phyloP scores from a whole-genome alignment of 1,140 invertebrate genomes.

The Cherax destructor region DNA sequence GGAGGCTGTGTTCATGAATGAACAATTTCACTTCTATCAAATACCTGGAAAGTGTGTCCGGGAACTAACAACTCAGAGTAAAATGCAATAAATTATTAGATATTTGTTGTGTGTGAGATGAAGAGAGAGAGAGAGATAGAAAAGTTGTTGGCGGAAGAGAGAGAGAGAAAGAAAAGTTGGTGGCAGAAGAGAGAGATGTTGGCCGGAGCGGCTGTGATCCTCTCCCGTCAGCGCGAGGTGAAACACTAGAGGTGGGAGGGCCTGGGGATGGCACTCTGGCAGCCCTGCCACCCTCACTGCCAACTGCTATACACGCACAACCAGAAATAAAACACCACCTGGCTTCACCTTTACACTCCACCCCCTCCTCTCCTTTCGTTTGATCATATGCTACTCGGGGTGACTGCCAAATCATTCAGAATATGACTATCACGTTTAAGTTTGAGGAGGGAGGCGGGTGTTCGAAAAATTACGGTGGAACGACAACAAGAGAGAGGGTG shows the following conservation, averaged over 20 bases:
- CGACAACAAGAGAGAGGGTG: conserved; percentile 19
- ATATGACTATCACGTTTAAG: neutral
- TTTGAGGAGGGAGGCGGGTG: neutral
- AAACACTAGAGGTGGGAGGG: conserved; percentile 61
- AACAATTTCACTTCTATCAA: too few relatives aligned
- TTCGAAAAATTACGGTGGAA: neutral
- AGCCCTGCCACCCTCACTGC: conserved; percentile 22
- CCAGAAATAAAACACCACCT: conserved; percentile 50
- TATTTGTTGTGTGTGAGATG: neutral
- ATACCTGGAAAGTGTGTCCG: too few relatives aligned
- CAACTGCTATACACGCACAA: conserved; percentile 32
- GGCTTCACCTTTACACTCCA: conserved; percentile 15
- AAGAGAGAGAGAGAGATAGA: too few relatives aligned
- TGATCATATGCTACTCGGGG: neutral
- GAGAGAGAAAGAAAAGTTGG: neutral
- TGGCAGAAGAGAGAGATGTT: neutral
- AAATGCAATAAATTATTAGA: neutral
- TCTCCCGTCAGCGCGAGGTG: conserved; percentile 26
- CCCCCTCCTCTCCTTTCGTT: neutral
- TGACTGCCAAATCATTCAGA: neutral
- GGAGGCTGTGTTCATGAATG: too few relatives aligned
- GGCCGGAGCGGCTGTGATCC: neutral
- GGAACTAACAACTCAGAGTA: too few relatives aligned
- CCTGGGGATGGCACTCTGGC: neutral
- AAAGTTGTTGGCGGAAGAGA: neutral